These are phyloP conservation scores for Hesperophylax magnus DNA, from an alignment of 1,140 invertebrate species.

Conservation along the genomic window DNA sequence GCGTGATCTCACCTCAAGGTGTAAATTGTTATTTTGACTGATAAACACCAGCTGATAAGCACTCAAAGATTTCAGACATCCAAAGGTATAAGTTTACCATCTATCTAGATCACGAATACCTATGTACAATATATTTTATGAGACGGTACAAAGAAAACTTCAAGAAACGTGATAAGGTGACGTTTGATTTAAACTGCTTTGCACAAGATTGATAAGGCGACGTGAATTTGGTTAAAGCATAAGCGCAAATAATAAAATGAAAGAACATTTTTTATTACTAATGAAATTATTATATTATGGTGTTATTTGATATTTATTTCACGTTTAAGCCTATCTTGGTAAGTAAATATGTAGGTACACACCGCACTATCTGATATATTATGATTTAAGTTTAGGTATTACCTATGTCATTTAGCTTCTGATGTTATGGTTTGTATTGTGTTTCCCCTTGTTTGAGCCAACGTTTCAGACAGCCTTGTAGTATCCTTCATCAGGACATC, in stretches of 20 bases:
- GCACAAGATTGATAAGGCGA: neutral
- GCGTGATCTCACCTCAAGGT: neutral
- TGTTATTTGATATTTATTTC: neutral
- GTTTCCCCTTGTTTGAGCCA: too few species aligned
- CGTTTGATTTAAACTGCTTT: neutral
- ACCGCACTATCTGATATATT: too few species aligned
- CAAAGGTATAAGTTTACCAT: neutral
- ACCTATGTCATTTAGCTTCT: too few species aligned
- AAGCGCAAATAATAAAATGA: neutral
- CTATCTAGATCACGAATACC: constrained; percentile 9
- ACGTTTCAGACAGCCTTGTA: too few species aligned
- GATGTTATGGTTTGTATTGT: too few species aligned
- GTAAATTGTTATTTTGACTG: neutral
- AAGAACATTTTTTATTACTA: neutral
- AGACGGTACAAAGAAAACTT: too few species aligned
- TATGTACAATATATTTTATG: too few species aligned
- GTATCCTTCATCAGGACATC: too few species aligned
- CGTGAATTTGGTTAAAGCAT: too few species aligned
- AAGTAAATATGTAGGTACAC: neutral
- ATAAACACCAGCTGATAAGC: neutral
- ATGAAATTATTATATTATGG: neutral
- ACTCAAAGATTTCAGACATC: neutral
- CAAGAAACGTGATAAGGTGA: neutral
- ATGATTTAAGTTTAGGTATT: too few species aligned
- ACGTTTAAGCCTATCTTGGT: neutral